These are phyloP conservation scores for Platynereis dumerilii DNA, from an alignment of 2,888 invertebrate genomes.

Conservation along the genomic window DNA sequence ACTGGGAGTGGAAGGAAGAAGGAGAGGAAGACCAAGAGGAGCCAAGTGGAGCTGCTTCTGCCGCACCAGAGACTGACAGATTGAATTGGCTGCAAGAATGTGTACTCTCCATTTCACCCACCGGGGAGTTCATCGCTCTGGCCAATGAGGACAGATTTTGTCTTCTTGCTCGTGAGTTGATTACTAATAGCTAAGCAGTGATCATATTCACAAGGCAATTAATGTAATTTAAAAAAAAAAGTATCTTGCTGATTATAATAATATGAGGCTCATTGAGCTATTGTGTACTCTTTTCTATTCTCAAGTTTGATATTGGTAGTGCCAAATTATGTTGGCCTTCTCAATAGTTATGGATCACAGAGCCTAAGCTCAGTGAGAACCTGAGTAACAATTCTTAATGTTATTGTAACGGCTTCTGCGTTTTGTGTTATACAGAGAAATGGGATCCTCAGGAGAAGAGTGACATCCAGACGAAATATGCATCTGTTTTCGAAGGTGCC, in stretches of 20 bases:
- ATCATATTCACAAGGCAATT: neutral
- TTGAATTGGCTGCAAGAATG: conserved; percentile 74
- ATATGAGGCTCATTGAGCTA: conserved; percentile 36
- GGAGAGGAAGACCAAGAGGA: conserved; percentile 27
- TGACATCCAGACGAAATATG: conserved; percentile 50
- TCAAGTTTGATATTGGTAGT: too few species aligned
- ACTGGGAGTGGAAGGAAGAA: conserved; percentile 59
- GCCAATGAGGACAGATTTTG: conserved; percentile 73
- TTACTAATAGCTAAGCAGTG: neutral
- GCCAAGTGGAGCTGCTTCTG: conserved; percentile 36
- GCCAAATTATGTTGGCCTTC: too few species aligned
- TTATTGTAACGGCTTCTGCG: too few species aligned
- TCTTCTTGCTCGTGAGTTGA: conserved; percentile 68
- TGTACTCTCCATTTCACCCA: conserved; percentile 73
- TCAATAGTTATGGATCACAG: too few species aligned
- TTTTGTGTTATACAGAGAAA: conserved; percentile 48
- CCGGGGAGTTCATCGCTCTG: conserved; percentile 75
- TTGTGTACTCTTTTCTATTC: too few species aligned
- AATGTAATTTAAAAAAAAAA: neutral
- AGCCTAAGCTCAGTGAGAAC: too few species aligned
- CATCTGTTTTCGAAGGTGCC: conserved; percentile 46
- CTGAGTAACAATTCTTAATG: too few species aligned
- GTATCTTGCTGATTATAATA: neutral
- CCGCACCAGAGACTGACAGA: conserved; percentile 37
- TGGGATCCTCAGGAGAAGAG: conserved; percentile 51